Evolutionary conservation across 2,113 vertebrate species (phyloP), one percentile per base, ranked within the genome.

Genomic region (Muscicapa adusta): DNA sequence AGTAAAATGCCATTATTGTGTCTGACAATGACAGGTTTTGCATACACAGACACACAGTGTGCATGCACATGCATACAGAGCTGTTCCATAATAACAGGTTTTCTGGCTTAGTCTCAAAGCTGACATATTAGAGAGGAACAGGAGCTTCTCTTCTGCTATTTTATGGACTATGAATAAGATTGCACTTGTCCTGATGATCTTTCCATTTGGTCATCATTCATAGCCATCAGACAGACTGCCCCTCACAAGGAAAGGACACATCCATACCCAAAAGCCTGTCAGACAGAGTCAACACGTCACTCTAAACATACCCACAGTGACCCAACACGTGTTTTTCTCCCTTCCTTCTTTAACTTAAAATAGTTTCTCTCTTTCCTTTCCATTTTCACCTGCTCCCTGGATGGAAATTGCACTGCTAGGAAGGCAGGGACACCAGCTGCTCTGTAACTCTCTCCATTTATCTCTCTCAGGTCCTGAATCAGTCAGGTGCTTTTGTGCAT

Each of bases 341-440:
- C 9, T 89, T 79, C 9, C 13, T 82, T 65, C 28, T 54, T 77
- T 60, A 56, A 88, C 58, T 85, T 73, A 47, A 54, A 43, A n/a
- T 29, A 23, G 8, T 40, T 95, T 91, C 29, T 29, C 13, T 76
- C 17, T 85, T 87, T 93, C 25, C 28, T 48, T 84, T 82, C 51
- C 14, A 8, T 94, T 74, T 88, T 91, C 18, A 80, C 48, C 82
- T 78, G 36, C 51, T 90, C 45, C 42, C 7, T 56, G 68, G 60
- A 63, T 62, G 48, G 72, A 77, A 95, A 85, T 73, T 42, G 9
- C 31, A 15, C 48, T 81, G 88, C 67, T 50, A 63, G n/a, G 31
- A 80, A 85, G n/a, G 48, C 65, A 88, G 68, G 70, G 57, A 74
- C 68, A 80, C 40, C 91, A 94, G 90, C 90, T 96, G 95, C 82